Percentiles rank a stretch among this genome's conserved stretches.
Conservation (phyloP, 2,797 vertebrate species). For the Danio aesculapii region DNA sequence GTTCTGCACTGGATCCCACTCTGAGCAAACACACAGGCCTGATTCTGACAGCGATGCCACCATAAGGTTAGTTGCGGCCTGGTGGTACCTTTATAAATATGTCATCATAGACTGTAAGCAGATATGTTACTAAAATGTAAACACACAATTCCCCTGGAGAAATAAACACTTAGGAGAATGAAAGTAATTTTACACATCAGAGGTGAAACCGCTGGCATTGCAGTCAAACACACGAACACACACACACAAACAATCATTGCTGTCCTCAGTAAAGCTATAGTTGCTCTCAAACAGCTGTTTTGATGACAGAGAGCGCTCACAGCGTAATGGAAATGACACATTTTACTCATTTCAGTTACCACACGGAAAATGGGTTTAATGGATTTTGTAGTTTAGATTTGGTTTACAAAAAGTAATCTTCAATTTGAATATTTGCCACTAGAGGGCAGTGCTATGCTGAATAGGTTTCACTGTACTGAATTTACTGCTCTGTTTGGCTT, state of each 20-base stretch:
- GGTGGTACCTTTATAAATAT: constrained; percentile 3
- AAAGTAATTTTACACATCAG: constrained; percentile 4
- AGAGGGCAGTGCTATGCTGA: constrained; percentile 11
- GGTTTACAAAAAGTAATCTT: background rate
- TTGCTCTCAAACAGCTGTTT: constrained; percentile 22
- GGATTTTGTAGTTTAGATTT: background rate
- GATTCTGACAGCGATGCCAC: constrained; percentile 20
- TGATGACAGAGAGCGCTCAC: constrained; percentile 11
- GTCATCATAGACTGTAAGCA: constrained; percentile 20
- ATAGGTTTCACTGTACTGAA: background rate
- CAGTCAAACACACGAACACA: too few relatives aligned
- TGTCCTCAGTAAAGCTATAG: background rate
- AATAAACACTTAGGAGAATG: background rate
- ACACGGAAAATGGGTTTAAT: background rate
- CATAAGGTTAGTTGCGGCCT: constrained; percentile 58
- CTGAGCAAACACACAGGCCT: constrained; percentile 42
- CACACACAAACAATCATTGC: background rate
- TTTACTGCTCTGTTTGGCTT: background rate
- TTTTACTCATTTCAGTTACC: background rate
- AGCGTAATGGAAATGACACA: background rate
- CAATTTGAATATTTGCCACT: background rate
- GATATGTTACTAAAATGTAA: background rate
- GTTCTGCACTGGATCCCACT: constrained; percentile 51
- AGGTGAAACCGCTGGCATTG: constrained; percentile 9
- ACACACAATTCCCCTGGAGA: background rate